These are phyloP conservation scores for Centropus unirufus DNA, from an alignment of 2,113 vertebrate genomes.

Conservation along the genomic window DNA sequence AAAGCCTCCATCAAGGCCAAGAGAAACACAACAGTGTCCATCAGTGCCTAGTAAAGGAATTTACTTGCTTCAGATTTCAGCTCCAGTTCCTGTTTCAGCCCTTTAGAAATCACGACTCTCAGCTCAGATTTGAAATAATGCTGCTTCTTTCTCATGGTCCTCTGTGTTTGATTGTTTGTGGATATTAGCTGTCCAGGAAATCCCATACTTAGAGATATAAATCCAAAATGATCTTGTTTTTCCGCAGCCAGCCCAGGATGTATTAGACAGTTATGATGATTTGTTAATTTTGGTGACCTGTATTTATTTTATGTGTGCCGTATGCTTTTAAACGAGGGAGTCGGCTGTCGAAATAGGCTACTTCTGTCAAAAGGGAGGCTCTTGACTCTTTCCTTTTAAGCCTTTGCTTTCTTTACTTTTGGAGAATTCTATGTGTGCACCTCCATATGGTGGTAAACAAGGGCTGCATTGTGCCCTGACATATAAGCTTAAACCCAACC, in stretches of 20 bases:
- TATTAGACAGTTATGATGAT: constrained; percentile 81
- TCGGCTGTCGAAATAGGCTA: constrained; percentile 76
- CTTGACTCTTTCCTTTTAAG: constrained; percentile 69
- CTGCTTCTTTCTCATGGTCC: constrained; percentile 73
- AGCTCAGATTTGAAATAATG: constrained; percentile 80
- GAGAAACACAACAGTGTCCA: constrained; percentile 78
- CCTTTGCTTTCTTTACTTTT: constrained; percentile 69
- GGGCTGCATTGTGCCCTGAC: constrained; percentile 74
- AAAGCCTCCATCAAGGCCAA: constrained; percentile 67
- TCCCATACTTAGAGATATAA: constrained; percentile 83
- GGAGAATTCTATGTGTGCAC: constrained; percentile 64
- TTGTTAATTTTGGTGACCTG: constrained; percentile 81
- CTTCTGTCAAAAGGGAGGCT: constrained; percentile 72
- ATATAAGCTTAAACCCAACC: constrained; percentile 69
- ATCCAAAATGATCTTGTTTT: constrained; percentile 83
- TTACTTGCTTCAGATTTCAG: constrained; percentile 79
- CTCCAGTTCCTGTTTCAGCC: constrained; percentile 77
- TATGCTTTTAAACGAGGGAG: constrained; percentile 72
- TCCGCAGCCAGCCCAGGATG: constrained; percentile 80
- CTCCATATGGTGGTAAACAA: constrained; percentile 77
- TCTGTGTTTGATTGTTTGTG: constrained; percentile 81
- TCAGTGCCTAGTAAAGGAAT: constrained; percentile 77
- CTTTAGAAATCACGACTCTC: constrained; percentile 78
- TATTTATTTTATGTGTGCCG: constrained; percentile 81
- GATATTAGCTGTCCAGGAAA: constrained; percentile 86